Base-by-base conservation (phyloP, 1,140 invertebrate genomes). In the Drosophila mayri region DNA sequence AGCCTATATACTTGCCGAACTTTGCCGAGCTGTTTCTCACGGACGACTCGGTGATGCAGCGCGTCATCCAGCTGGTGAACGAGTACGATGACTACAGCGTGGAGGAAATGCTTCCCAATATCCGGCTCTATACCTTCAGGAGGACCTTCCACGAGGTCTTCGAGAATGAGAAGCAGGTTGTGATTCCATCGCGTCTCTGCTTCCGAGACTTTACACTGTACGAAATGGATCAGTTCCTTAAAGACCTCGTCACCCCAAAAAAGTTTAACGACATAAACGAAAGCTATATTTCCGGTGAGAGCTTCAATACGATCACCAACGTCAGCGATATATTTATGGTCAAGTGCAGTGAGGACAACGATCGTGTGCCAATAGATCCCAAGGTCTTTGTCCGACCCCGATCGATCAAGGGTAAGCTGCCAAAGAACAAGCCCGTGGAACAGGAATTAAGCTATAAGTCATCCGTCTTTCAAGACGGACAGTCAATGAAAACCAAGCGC, bases 121-220 rank as follows among this genome's bases (percentile, higher is more conserved):
- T 73, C 0, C 85, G 61, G 47, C 72, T 92, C 1, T 91, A 71
- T 28, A 79, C 70, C 3, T 92, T 92, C 28, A 57, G 68, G 4
- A 57, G 71, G 3, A 40, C 30, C 2, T 44, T 80, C 0, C 86
- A 92, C 54, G 79, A 83, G 47, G 68, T 92, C 7, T 58, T 84
- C 18, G 87, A 90, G 44, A 9, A 78, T 16, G 70, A 92, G 35
- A 64, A 81, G 8, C 46, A 90, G 12, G 43, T 68, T 1, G 54
- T 75, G 1, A 76, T 92, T 32, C 91, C 91, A 3, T 81, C 84
- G 0, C 68, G 74, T 3, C 70, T 92, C 1, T 92, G 91, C 35
- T 92, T 90, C 62, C 82, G 91, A 12, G 91, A 92, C 20, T 92
- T 92, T 38, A 92, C 91, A 0, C 67, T 92, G 0, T 92, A 65